These are phyloP conservation scores for Brenthis ino DNA, from an alignment of 2,888 invertebrate genomes.

Conservation along the genomic window DNA sequence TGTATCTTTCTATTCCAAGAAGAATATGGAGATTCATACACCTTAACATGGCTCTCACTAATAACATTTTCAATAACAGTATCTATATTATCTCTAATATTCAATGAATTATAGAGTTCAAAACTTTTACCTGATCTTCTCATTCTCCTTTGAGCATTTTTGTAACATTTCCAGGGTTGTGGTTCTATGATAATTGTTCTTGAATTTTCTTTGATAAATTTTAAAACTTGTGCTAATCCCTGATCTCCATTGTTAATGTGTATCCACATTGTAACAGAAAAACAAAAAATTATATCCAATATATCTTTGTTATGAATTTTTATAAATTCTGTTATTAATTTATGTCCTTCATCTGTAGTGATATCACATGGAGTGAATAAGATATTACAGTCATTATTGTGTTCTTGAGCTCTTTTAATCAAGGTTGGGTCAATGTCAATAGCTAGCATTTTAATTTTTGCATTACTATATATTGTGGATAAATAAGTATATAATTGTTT, in stretches of 20 bases:
- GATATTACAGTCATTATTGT: slow-evolving; percentile 71
- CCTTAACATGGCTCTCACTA: slow-evolving; percentile 67
- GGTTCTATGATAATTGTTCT: slow-evolving; percentile 88
- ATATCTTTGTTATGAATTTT: slow-evolving; percentile 55
- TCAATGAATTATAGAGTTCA: slow-evolving; percentile 81
- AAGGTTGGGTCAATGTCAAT: slow-evolving; percentile 89
- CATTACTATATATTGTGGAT: slow-evolving; percentile 56
- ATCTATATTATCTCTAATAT: slow-evolving; percentile 84
- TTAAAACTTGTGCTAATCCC: slow-evolving; percentile 85
- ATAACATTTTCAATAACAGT: slow-evolving; percentile 80
- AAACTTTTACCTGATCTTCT: slow-evolving; percentile 84
- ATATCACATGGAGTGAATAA: slow-evolving; percentile 84
- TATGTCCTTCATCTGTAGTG: slow-evolving; percentile 67
- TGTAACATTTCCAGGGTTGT: slow-evolving; percentile 93
- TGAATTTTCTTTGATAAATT: slow-evolving; percentile 76
- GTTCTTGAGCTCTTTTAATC: slow-evolving; percentile 85
- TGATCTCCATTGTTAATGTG: slow-evolving; percentile 92
- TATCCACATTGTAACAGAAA: slow-evolving; percentile 95
- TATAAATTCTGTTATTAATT: slow-evolving; percentile 75
- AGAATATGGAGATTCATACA: slow-evolving; percentile 82
- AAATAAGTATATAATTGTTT: slow-evolving; percentile 80
- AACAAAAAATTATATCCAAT: slow-evolving; percentile 89
- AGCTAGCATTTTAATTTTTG: slow-evolving; percentile 80
- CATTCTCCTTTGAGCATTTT: slow-evolving; percentile 87
- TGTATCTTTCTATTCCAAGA: slow-evolving; percentile 87